Evolutionary conservation across 2,888 invertebrate genomes (phyloP).

Genomic region (Hyalella azteca): DNA sequence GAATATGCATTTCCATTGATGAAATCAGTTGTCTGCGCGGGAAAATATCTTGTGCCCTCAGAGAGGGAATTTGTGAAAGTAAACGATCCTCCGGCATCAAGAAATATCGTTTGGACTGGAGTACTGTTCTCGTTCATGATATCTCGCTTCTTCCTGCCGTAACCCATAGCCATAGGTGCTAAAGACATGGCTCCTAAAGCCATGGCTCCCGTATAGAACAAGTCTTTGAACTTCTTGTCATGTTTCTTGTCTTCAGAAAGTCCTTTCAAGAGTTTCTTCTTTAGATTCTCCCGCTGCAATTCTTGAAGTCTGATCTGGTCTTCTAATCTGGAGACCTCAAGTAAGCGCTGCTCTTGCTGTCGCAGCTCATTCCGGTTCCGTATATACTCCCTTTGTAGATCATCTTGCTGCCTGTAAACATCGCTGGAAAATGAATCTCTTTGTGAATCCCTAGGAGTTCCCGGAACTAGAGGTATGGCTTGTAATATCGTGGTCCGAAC

Average conservation of each 20-base stretch:
- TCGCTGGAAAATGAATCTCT: slow-evolving; percentile 24
- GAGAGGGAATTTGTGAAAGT: too few relatives aligned
- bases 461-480: slow-evolving; percentile 21
- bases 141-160: slow-evolving; percentile 39
- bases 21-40: too few relatives aligned
- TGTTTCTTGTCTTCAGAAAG: slow-evolving; percentile 46
- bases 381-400: slow-evolving; percentile 29
- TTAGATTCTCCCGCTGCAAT: slow-evolving; percentile 45
- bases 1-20: too few relatives aligned
- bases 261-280: slow-evolving; percentile 46
- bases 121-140: neutral
- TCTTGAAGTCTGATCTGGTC: slow-evolving; percentile 57
- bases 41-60: too few relatives aligned
- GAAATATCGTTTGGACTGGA: neutral
- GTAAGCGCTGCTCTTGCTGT: slow-evolving; percentile 76
- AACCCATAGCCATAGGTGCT: slow-evolving; percentile 43
- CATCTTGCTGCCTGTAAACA: slow-evolving; percentile 28
- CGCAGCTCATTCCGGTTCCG: slow-evolving; percentile 70
- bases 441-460: slow-evolving; percentile 24
- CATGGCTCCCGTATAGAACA: slow-evolving; percentile 57
- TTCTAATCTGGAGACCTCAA: slow-evolving; percentile 59
- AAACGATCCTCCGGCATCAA: too few relatives aligned
- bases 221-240: slow-evolving; percentile 45
- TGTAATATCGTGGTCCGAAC: slow-evolving; percentile 25
- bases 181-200: slow-evolving; percentile 56